A percentile compares a stretch with the other conserved stretches of the same genome.
phyloP scores from a whole-genome alignment of 1,140 invertebrate species.

The Tribolium castaneum region DNA sequence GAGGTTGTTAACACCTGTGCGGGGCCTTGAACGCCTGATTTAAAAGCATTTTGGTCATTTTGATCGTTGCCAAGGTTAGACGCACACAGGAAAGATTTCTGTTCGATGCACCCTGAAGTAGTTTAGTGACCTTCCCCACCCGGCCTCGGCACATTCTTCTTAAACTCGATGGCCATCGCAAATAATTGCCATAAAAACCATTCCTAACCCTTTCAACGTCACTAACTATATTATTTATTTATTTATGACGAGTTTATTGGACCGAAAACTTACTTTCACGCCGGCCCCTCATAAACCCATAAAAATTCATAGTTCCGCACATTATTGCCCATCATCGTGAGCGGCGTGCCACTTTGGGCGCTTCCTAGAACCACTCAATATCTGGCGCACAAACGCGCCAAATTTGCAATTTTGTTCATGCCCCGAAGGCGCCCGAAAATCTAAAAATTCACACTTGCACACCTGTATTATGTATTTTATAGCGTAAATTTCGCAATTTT shows the following conservation, averaged over 20 bases:
- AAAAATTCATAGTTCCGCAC: not conserved
- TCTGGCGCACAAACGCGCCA: not conserved
- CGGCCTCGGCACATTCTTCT: conserved; percentile 5
- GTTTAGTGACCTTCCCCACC: conserved; percentile 40
- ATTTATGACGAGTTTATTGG: conserved; percentile 5
- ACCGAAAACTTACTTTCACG: conserved; percentile 22
- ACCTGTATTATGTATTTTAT: no score
- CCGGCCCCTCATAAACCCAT: not conserved
- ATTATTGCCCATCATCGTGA: not conserved
- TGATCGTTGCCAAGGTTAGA: conserved; percentile 25
- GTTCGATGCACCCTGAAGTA: conserved; percentile 40
- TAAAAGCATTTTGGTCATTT: conserved; percentile 39
- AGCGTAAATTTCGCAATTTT: no score
- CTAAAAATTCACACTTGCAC: no score
- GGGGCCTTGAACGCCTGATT: conserved; percentile 24
- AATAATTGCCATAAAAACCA: conserved; percentile 11
- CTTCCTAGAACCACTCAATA: not conserved
- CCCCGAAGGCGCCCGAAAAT: no score
- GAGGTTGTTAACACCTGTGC: conserved; percentile 29
- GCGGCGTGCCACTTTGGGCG: not conserved
- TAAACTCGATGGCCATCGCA: conserved; percentile 8
- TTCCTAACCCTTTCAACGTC: not conserved
- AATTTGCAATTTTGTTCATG: no score
- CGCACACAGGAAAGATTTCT: conserved; percentile 8
- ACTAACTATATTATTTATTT: not conserved